Evolutionary conservation across 2,797 vertebrate species (phyloP).

Genomic region (Pteropus rufus): DNA sequence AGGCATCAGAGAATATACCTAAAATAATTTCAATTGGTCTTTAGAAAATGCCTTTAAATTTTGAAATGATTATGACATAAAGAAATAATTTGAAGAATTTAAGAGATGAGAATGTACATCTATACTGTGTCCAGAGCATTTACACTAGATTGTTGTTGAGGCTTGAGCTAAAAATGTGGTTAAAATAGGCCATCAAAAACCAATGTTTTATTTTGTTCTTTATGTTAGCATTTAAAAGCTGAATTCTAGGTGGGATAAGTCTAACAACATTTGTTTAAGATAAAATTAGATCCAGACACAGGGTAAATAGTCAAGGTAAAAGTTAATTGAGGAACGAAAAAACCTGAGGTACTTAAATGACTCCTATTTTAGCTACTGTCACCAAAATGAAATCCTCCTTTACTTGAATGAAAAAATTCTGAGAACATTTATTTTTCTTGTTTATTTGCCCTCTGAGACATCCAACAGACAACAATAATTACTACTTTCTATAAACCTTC

Average conservation of each 20-base stretch:
- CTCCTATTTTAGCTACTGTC: not conserved
- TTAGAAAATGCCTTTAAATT: not conserved
- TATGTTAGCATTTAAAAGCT: not conserved
- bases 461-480: not conserved
- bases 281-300: not conserved
- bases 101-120: not conserved
- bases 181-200: not conserved
- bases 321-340: not conserved
- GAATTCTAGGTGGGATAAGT: not conserved
- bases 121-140: not conserved
- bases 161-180: not conserved
- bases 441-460: not conserved
- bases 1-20: not conserved
- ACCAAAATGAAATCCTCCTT: not conserved
- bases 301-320: not conserved
- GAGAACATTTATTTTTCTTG: not conserved
- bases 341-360: not conserved
- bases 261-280: not conserved
- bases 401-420: not conserved
- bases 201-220: not conserved
- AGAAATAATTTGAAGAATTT: not conserved
- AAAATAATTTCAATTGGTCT: not conserved
- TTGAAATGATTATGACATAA: not conserved
- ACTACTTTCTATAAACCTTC: not conserved
- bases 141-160: not conserved